Percentiles rank a stretch among this genome's conserved stretches.
phyloP scores from a whole-genome alignment of 2,888 invertebrate species.

The Hipparchia semele region DNA sequence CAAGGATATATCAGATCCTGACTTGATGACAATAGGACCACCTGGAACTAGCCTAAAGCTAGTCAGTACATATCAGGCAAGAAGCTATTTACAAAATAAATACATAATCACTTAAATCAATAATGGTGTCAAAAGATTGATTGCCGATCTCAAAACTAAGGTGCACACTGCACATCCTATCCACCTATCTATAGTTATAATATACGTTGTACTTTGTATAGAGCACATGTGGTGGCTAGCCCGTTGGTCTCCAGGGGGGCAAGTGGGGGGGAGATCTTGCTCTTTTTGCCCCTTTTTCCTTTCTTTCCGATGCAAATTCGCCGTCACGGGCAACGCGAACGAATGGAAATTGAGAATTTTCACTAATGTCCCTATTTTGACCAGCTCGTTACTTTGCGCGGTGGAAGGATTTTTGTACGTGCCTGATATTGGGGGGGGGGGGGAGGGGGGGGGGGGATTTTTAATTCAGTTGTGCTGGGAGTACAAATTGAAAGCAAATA shows the following conservation, averaged over 20 bases:
- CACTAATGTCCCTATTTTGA: slow-evolving; percentile 55
- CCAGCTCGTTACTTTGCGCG: slow-evolving; percentile 34
- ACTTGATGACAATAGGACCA: no score
- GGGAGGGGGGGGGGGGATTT: not conserved
- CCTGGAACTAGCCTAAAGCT: no score
- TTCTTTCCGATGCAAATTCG: slow-evolving; percentile 75
- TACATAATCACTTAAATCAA: no score
- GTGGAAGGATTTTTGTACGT: slow-evolving; percentile 26
- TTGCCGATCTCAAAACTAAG: not conserved
- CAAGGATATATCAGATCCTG: no score
- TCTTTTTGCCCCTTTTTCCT: slow-evolving; percentile 73
- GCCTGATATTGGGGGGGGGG: slow-evolving; percentile 10
- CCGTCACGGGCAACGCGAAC: slow-evolving; percentile 53
- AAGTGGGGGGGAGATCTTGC: slow-evolving; percentile 47
- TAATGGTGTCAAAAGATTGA: no score
- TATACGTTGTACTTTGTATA: slow-evolving; percentile 21
- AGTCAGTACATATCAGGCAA: no score
- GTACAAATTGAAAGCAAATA: slow-evolving; percentile 7
- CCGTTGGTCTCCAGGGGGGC: slow-evolving; percentile 31
- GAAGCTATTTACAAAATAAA: no score
- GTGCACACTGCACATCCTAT: not conserved
- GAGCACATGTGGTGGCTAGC: slow-evolving; percentile 36
- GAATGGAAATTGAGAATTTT: slow-evolving; percentile 70
- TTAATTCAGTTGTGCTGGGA: slow-evolving; percentile 13
- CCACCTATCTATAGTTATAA: not conserved